Base-by-base conservation (phyloP, 2,113 vertebrate species). In the Nothocercus julius region DNA sequence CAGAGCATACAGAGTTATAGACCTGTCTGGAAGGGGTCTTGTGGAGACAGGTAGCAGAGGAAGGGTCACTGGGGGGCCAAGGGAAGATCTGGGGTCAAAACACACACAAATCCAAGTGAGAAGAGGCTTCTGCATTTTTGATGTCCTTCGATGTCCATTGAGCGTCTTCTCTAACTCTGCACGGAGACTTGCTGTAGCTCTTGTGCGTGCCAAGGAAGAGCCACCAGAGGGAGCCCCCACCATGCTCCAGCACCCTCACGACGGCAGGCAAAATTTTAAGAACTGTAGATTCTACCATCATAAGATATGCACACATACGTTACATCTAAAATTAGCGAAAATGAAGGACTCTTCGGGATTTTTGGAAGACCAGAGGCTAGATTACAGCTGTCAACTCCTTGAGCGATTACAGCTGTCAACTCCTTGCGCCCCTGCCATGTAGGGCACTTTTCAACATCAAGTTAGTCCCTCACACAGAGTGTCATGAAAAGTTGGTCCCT, bases 361-460 rank as follows among this genome's bases (percentile, higher is more conserved):
- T 78, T 68, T 74, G 27, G 42, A 83, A 87, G 42, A 28, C 32
- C 68, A 63, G 14, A 20, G 62, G 30, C 18, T 51, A 77, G 13
- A 17, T 62, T 73, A 56, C 64, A 82, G 66, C 61, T 30, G 3
- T 24, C 81, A 77, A 0, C 16, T 68, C 54, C 17, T 64, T 92
- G 21, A n/a, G n/a, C n/a, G 13, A 17, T 62, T 73, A 56, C 64
- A 82, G 66, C 61, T 30, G 3, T 24, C 81, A 77, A 0, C 16
- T 68, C 54, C 17, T 64, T 92, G 21, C 13, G 72, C 74, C 45
- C 32, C 21, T 49, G 36, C 61, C 51, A 61, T 18, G 25, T 28
- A 47, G 13, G 8, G 18, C 38, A 38, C 6, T 61, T 85, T 30
- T 8, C 0, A 0, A n/a, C n/a, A 84, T 3, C 1, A 4, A 47